A percentile compares a stretch with the other conserved stretches of the same genome.
Evolutionary conservation across 2,888 invertebrate species (phyloP).

Genomic region (Ennomos fuscantarius): DNA sequence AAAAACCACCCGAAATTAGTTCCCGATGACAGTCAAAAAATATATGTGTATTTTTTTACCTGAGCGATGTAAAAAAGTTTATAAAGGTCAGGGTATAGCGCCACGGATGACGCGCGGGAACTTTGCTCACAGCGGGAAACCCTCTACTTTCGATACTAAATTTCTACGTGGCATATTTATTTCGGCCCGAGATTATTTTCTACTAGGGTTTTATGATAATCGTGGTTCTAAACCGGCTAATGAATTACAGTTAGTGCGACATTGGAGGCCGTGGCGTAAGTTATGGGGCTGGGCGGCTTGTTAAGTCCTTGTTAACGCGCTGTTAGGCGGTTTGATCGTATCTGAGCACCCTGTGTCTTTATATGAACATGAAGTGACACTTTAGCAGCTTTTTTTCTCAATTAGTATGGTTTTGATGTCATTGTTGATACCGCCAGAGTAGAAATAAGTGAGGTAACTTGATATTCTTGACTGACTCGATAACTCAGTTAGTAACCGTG

Average conservation of each 20-base stretch:
- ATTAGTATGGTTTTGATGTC: slow-evolving; percentile 9
- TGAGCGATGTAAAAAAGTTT: slow-evolving; percentile 38
- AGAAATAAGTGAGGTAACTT: too few species aligned
- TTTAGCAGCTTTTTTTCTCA: slow-evolving; percentile 18
- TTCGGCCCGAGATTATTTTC: slow-evolving; percentile 75
- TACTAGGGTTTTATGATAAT: slow-evolving; percentile 81
- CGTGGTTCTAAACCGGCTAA: slow-evolving; percentile 70
- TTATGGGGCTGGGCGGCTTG: slow-evolving; percentile 31
- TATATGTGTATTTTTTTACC: slow-evolving; percentile 74
- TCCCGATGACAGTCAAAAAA: slow-evolving; percentile 85
- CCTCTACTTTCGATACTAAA: slow-evolving; percentile 70
- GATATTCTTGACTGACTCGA: too few species aligned
- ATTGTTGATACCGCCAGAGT: too few species aligned
- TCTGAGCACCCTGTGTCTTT: slow-evolving; percentile 23
- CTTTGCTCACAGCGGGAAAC: slow-evolving; percentile 72
- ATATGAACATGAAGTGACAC: slow-evolving; percentile 21
- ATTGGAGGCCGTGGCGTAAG: slow-evolving; percentile 48
- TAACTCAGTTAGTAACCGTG: too few species aligned
- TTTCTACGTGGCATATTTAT: slow-evolving; percentile 81
- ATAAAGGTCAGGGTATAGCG: slow-evolving; percentile 67
- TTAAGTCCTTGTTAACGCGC: slow-evolving; percentile 30
- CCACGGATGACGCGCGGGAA: slow-evolving; percentile 72
- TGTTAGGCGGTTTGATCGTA: slow-evolving; percentile 14
- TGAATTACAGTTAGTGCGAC: slow-evolving; percentile 72
- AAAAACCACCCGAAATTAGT: slow-evolving; percentile 82